Percentiles rank a stretch among this genome's conserved stretches.
These are phyloP conservation scores for Microcaecilia unicolor DNA, from an alignment of 2,797 vertebrate genomes.

Conservation along the genomic window DNA sequence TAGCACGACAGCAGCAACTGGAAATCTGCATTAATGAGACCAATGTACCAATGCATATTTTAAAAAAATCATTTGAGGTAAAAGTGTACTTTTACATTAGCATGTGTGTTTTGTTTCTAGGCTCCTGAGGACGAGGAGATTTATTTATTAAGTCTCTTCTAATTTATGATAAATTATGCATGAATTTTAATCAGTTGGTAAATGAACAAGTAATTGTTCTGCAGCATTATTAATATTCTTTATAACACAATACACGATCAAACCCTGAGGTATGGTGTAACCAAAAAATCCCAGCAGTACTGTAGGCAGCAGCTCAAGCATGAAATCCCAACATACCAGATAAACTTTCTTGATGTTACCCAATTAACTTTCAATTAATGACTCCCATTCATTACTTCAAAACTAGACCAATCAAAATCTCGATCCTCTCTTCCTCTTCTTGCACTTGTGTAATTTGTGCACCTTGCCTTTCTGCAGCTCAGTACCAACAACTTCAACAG, in stretches of 20 bases:
- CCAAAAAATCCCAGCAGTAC: constrained; percentile 46
- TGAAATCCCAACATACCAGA: constrained; percentile 44
- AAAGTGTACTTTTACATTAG: constrained; percentile 43
- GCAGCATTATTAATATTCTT: constrained; percentile 63
- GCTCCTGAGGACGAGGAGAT: constrained; percentile 45
- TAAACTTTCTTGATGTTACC: constrained; percentile 42
- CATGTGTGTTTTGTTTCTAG: constrained; percentile 47
- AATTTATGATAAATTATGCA: constrained; percentile 64
- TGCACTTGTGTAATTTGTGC: too few species aligned
- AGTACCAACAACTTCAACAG: neutral
- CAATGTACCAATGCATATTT: constrained; percentile 37
- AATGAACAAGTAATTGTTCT: constrained; percentile 66
- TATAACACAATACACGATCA: constrained; percentile 51
- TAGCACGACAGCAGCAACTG: constrained; percentile 24
- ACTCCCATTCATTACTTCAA: constrained; percentile 40
- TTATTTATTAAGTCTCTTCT: constrained; percentile 57
- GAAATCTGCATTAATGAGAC: constrained; percentile 34
- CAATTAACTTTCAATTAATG: constrained; percentile 60
- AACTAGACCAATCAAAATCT: constrained; percentile 25
- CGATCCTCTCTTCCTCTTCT: constrained; percentile 37
- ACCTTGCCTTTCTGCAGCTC: constrained; percentile 22
- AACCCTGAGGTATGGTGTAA: constrained; percentile 41
- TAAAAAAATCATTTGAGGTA: constrained; percentile 37
- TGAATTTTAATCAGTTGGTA: constrained; percentile 65
- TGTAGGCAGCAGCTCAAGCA: constrained; percentile 44